Evolutionary conservation across 1,140 invertebrate species (phyloP), one percentile per base, ranked within the genome.

Genomic region (Musca vetustissima): DNA sequence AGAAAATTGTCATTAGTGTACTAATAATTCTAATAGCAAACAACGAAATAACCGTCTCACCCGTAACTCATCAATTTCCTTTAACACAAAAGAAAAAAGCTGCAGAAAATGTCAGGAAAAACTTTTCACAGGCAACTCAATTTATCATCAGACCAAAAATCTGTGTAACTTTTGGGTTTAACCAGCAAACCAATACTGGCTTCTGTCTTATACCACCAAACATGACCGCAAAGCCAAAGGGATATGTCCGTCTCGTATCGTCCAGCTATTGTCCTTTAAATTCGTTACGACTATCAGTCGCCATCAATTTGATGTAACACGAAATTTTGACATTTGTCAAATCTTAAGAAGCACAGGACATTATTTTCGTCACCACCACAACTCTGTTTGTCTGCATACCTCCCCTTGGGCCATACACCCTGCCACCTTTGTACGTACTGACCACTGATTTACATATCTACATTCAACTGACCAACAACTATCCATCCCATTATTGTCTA

Each of bases 221-320:
- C 28, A 15, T 61, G 32, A 61, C 57, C 57, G 36, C 57, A 61
- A 61, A 36, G 57, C 21, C 17, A 61, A 28, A 59, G 24, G 25
- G n/a, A n/a, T n/a, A 59, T 19, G 36, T 43, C n/a, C n/a, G n/a
- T n/a, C n/a, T n/a, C n/a, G n/a, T n/a, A n/a, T n/a, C n/a, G 36
- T 43, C 36, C 36, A 43, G 36, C 11, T 43, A 43, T 43, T 43
- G 36, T 43, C 36, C 36, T 43, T 43, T 7, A 13, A 43, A 43
- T 43, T 43, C 36, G 36, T 43, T 43, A 43, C 36, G 36, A 43
- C 24, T 61, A 61, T 43, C 57, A 36, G 28, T 32, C 55, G 11
- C 57, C 36, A 61, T 61, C 57, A 61, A 61, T 61, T 32, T 19
- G 57, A 19, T 61, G 57, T 61, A 61, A 61, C 57, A 61, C 57